Conservation (phyloP, 1,140 invertebrate species). For the Drosophila tani region DNA sequence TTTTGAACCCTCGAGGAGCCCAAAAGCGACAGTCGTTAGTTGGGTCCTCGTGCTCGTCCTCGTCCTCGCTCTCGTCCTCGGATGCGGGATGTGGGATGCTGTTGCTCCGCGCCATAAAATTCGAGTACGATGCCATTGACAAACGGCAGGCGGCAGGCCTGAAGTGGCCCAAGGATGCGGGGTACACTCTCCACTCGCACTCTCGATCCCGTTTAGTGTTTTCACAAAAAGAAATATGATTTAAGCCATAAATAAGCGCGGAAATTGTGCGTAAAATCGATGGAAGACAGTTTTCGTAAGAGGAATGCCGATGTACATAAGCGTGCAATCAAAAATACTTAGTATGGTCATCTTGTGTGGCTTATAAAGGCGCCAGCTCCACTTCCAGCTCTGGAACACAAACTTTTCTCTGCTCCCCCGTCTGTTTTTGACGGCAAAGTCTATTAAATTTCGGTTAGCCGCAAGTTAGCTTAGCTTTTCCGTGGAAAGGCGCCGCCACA, state of each 20-base stretch:
- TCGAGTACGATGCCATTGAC: constrained; percentile 1
- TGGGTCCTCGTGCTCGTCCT: constrained; percentile 12
- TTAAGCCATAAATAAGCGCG: constrained; percentile 53
- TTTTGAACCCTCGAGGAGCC: constrained; percentile 38
- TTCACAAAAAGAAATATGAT: constrained; percentile 38
- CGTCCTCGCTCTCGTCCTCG: constrained; percentile 1
- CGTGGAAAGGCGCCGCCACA: constrained; percentile 4
- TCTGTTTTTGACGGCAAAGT: constrained; percentile 4
- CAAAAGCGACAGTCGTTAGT: constrained; percentile 30
- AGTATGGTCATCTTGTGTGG: constrained; percentile 12
- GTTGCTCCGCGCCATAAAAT: constrained; percentile 33
- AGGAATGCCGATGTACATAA: constrained; percentile 31
- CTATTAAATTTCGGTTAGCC: constrained; percentile 13
- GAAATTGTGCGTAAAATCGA: constrained; percentile 53
- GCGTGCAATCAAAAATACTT: constrained; percentile 36
- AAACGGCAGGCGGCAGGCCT: not conserved
- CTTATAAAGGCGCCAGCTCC: constrained; percentile 3
- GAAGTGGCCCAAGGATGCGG: constrained; percentile 3
- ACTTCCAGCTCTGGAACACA: not conserved
- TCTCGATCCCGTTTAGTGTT: not conserved
- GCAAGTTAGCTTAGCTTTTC: constrained; percentile 5
- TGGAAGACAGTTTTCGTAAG: constrained; percentile 26
- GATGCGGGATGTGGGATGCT: constrained; percentile 19
- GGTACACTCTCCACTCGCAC: no score
- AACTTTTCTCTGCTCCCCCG: not conserved